Percentiles rank a stretch among this genome's conserved stretches.
Conservation (phyloP, 2,888 invertebrate genomes). For the Rhagophthalmus giganteus region DNA sequence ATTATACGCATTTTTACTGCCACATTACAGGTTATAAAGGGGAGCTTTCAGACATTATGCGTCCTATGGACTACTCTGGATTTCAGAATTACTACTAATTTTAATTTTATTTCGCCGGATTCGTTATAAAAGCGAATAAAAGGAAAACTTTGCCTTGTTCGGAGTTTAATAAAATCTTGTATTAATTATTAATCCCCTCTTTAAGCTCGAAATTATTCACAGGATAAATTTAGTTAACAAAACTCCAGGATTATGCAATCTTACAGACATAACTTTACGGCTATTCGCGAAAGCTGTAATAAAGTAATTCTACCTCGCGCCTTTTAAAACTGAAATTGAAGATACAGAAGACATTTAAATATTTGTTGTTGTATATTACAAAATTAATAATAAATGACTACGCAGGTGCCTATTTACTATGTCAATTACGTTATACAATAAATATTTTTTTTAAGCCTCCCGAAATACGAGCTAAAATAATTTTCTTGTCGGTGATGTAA, state of each 20-base stretch:
- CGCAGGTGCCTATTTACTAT: no score
- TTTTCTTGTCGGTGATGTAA: no score
- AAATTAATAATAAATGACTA: no score
- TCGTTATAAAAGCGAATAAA: slow-evolving; percentile 29
- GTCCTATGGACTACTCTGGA: slow-evolving; percentile 31
- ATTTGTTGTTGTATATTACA: no score
- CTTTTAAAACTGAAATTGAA: neutral
- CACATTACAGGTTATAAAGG: slow-evolving; percentile 36
- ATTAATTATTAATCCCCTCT: slow-evolving; percentile 30
- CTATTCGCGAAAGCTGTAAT: neutral
- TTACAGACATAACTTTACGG: slow-evolving; percentile 1
- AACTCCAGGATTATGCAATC: slow-evolving; percentile 22
- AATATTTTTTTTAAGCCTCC: neutral
- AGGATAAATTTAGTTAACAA: slow-evolving; percentile 21
- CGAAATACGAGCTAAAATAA: neutral
- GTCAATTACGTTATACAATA: no score
- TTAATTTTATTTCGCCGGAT: slow-evolving; percentile 34
- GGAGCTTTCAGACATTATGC: slow-evolving; percentile 24
- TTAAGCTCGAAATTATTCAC: slow-evolving; percentile 26
- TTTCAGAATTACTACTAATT: slow-evolving; percentile 35
- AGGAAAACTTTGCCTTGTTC: slow-evolving; percentile 21
- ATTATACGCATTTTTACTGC: slow-evolving; percentile 38
- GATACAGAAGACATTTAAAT: neutral
- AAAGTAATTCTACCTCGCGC: slow-evolving; percentile 4
- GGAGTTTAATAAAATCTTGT: slow-evolving; percentile 28